Conservation (phyloP, 2,797 vertebrate genomes). For the Dipus sagitta region DNA sequence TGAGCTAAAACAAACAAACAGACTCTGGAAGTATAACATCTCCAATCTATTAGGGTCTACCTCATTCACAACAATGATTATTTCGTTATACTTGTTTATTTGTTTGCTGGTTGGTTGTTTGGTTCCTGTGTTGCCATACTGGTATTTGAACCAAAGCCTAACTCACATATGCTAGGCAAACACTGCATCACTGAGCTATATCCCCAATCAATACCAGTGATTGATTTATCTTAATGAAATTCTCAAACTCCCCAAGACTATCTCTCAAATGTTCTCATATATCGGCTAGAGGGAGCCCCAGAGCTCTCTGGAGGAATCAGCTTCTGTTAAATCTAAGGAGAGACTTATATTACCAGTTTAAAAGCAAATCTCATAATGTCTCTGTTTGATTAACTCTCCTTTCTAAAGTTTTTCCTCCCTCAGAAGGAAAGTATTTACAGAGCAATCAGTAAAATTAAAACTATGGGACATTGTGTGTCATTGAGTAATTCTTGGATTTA, state of each 20-base stretch:
- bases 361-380: background rate
- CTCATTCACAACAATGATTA: background rate
- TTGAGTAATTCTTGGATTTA: background rate
- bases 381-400: background rate
- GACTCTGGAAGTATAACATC: background rate
- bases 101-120: too few species aligned
- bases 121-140: background rate
- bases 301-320: background rate
- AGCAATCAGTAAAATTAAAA: background rate
- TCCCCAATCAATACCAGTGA: background rate
- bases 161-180: background rate
- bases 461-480: background rate
- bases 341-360: background rate
- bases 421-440: background rate
- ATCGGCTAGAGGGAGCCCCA: background rate
- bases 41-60: background rate
- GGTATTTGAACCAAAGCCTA: background rate
- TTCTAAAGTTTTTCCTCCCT: background rate
- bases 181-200: background rate
- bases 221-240: background rate
- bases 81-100: background rate
- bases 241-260: background rate
- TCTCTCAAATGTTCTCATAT: background rate
- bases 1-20: background rate
- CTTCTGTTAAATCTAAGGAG: background rate